Conservation (phyloP, 2,797 vertebrate genomes). For the Crenichthys baileyi region DNA sequence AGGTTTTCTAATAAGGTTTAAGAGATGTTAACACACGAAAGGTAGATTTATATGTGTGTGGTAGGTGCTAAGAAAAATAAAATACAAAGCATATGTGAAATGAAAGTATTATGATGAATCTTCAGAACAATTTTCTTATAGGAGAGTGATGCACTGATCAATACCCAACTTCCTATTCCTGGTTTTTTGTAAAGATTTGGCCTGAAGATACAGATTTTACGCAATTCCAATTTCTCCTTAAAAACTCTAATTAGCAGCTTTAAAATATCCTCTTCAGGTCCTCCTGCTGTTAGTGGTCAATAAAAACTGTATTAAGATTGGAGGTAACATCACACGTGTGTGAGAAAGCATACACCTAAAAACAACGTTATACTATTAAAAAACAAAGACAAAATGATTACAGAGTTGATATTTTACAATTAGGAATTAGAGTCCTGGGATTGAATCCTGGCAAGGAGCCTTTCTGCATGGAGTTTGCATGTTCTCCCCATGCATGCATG, state of each 20-base stretch:
- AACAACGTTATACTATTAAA: neutral
- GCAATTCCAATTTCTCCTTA: neutral
- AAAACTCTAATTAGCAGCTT: neutral
- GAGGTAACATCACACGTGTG: neutral
- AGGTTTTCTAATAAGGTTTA: conserved; percentile 34
- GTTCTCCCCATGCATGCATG: neutral
- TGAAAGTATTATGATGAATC: neutral
- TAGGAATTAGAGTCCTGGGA: neutral
- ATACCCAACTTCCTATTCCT: neutral
- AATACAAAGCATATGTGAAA: neutral
- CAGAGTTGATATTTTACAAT: neutral
- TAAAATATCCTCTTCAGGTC: too few relatives aligned
- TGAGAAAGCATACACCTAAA: neutral
- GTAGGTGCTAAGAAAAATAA: neutral
- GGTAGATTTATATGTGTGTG: conserved; percentile 15
- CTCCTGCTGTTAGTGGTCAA: neutral
- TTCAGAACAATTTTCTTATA: neutral
- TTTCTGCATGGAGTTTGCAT: neutral
- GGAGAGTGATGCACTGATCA: neutral
- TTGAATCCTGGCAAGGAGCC: too few relatives aligned
- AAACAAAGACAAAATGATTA: neutral
- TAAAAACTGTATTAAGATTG: neutral
- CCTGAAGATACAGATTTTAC: neutral
- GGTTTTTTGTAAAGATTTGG: neutral
- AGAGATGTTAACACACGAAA: conserved; percentile 26